A percentile compares a stretch with the other conserved stretches of the same genome.
These are phyloP conservation scores for Cryptotermes secundus DNA, from an alignment of 1,140 invertebrate genomes.

Conservation along the genomic window DNA sequence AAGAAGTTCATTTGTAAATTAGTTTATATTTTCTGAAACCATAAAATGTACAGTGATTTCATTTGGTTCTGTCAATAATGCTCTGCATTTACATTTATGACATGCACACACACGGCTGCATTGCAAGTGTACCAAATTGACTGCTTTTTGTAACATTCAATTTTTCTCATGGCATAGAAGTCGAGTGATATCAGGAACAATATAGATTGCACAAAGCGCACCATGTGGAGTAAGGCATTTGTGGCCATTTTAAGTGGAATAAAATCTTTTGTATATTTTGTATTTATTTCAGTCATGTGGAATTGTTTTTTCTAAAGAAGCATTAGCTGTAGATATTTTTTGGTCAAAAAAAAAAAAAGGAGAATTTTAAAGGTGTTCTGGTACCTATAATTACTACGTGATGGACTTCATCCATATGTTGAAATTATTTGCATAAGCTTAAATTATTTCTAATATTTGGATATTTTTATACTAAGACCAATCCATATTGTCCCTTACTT, in stretches of 20 bases:
- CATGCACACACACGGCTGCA: not conserved
- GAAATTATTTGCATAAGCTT: slow-evolving; percentile 30
- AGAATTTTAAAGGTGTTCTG: not conserved
- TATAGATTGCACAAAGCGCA: not conserved
- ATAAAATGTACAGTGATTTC: not conserved
- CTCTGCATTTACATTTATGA: slow-evolving; percentile 1
- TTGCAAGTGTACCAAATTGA: not conserved
- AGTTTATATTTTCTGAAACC: not conserved
- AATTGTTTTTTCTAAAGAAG: slow-evolving; percentile 26
- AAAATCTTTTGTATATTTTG: not conserved
- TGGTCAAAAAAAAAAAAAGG: not conserved
- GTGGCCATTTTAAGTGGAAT: not conserved
- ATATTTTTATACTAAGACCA: slow-evolving; percentile 35
- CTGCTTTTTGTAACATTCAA: not conserved
- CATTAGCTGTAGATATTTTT: slow-evolving; percentile 4
- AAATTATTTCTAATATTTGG: slow-evolving; percentile 32
- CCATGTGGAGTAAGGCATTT: slow-evolving; percentile 34
- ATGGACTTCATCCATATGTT: slow-evolving; percentile 21
- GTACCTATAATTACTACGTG: slow-evolving; percentile 21
- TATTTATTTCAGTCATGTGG: slow-evolving; percentile 19
- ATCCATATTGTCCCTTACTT: slow-evolving; percentile 33
- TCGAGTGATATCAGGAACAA: not conserved
- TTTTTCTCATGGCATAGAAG: not conserved
- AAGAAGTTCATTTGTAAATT: not conserved
- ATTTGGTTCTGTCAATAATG: slow-evolving; percentile 20